These are phyloP conservation scores for Melanotaenia boesemani DNA, from an alignment of 2,797 vertebrate species.

Conservation along the genomic window DNA sequence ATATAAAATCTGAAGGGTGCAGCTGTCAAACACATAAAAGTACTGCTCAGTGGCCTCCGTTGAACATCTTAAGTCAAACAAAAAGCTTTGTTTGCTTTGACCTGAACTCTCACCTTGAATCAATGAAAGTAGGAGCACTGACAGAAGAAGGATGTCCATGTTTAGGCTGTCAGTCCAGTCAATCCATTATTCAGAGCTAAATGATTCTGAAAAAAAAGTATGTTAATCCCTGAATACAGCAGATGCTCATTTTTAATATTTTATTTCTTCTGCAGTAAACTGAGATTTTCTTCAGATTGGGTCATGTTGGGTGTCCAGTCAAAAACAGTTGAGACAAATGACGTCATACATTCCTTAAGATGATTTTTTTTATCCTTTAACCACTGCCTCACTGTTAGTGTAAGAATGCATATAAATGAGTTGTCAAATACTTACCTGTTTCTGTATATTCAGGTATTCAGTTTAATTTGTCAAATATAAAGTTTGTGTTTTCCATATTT, in stretches of 20 bases:
- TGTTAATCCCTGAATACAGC: neutral
- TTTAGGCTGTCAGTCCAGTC: constrained; percentile 40
- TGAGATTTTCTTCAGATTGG: too few species aligned
- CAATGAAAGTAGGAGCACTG: constrained; percentile 60
- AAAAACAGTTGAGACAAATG: too few species aligned
- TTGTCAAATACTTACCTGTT: too few species aligned
- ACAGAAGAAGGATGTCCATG: constrained; percentile 57
- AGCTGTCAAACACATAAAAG: constrained; percentile 19
- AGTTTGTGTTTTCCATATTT: too few species aligned
- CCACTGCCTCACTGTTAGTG: too few species aligned
- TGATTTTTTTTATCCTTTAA: too few species aligned
- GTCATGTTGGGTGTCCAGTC: too few species aligned
- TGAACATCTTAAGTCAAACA: constrained; percentile 17
- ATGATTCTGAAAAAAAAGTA: constrained; percentile 37
- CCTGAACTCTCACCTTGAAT: constrained; percentile 69
- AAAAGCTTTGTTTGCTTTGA: constrained; percentile 29
- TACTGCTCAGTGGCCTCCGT: constrained; percentile 5
- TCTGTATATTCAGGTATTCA: too few species aligned
- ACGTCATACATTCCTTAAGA: too few species aligned
- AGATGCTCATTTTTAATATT: neutral
- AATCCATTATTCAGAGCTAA: constrained; percentile 50
- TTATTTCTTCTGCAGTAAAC: too few species aligned
- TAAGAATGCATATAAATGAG: too few species aligned
- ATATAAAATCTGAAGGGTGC: constrained; percentile 26
- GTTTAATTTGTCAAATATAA: too few species aligned